Conservation (phyloP, 2,888 invertebrate genomes). For the Acleris sparsana region DNA sequence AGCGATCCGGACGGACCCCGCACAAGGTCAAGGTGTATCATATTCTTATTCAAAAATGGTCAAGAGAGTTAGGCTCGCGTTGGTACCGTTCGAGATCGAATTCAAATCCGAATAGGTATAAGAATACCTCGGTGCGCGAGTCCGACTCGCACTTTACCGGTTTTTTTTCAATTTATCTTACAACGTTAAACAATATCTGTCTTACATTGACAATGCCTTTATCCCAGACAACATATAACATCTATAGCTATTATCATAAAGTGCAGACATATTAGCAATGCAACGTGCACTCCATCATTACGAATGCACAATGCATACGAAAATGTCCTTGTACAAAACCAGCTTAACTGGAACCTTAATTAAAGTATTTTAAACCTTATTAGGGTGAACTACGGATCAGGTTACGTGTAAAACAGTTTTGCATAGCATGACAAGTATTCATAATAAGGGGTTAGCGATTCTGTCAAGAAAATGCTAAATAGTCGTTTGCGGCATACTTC, state of each 20-base stretch:
- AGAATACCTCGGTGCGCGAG: too few relatives aligned
- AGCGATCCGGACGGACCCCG: too few relatives aligned
- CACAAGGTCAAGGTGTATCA: too few relatives aligned
- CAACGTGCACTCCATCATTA: slow-evolving; percentile 63
- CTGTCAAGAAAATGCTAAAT: slow-evolving; percentile 39
- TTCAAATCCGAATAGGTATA: too few relatives aligned
- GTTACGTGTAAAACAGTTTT: slow-evolving; percentile 9
- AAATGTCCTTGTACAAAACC: slow-evolving; percentile 56
- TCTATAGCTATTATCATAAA: slow-evolving; percentile 46
- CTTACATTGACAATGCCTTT: slow-evolving; percentile 16
- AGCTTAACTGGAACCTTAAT: slow-evolving; percentile 31
- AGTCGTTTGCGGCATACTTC: slow-evolving; percentile 31
- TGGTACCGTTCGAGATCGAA: too few relatives aligned
- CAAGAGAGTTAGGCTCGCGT: too few relatives aligned
- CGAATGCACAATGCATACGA: slow-evolving; percentile 57
- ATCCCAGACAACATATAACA: slow-evolving; percentile 31
- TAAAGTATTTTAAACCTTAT: slow-evolving; percentile 1
- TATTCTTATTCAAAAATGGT: too few relatives aligned
- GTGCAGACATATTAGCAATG: slow-evolving; percentile 57
- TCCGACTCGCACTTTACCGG: too few relatives aligned
- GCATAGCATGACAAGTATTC: slow-evolving; percentile 48
- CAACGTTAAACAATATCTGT: too few relatives aligned
- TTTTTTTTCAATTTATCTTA: too few relatives aligned
- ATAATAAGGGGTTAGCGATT: slow-evolving; percentile 48
- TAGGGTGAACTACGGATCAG: neutral